A percentile compares a stretch with the other conserved stretches of the same genome.
These are phyloP conservation scores for Pyrocephalus nanus DNA, from an alignment of 2,797 vertebrate genomes.

Conservation along the genomic window DNA sequence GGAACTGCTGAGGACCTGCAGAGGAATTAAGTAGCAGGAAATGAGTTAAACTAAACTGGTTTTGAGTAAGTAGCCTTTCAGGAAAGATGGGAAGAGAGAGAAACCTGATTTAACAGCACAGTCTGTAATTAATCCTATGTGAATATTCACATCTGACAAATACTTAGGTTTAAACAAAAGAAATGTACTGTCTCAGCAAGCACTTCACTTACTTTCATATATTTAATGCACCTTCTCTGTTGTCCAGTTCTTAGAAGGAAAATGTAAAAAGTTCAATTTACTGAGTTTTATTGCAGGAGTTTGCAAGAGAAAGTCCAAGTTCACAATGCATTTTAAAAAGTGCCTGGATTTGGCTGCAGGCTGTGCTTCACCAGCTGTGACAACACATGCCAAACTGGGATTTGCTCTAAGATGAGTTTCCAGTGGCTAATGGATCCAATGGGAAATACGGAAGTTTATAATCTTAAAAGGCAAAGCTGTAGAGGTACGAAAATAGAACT, in stretches of 20 bases:
- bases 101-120: not conserved
- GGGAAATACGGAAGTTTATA: not conserved
- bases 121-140: not conserved
- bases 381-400: not conserved
- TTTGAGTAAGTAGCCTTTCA: not conserved
- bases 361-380: not conserved
- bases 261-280: not conserved
- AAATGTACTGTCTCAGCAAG: not conserved
- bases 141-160: not conserved
- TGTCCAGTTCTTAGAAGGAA: not conserved
- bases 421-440: not conserved
- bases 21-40: not conserved
- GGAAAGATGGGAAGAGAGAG: not conserved
- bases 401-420: not conserved
- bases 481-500: not conserved
- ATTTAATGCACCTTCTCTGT: not conserved
- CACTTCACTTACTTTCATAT: not conserved
- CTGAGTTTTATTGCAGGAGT: not conserved
- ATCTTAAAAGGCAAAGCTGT: not conserved
- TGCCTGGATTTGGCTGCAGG: not conserved
- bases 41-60: not conserved
- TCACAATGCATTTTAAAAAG: not conserved
- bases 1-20: not conserved
- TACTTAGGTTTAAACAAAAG: not conserved
- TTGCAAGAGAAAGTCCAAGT: not conserved